Evolutionary conservation across 37 sponge, comb jelly and placozoan genomes (phyloP), one percentile per base, ranked within the genome.

Genomic region (Spongilla lacustris): DNA sequence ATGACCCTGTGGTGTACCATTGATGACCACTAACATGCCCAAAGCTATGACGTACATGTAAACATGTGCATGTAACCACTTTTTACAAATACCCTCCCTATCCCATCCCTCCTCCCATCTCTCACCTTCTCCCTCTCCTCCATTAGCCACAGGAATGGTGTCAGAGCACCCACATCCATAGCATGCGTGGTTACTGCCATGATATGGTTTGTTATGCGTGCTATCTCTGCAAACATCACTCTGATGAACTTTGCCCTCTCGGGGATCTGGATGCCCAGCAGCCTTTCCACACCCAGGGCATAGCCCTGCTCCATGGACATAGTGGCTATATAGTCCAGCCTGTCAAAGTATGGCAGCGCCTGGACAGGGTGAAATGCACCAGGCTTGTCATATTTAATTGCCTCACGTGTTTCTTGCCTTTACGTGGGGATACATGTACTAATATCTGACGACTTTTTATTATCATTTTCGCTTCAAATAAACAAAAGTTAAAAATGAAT

Each of bases 261-360:
- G 14, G 97, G 97, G 13, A 91, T 72, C 17, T 85, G 82, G 66
- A 96, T 89, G 17, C 90, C 92, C 0, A 96, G 90, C 8, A 96
- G 80, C 19, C 76, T 74, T 83, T 96, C 97, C 17, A 94, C 82
- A 23, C 94, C 97, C 29, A 96, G 68, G 24, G 94, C 90, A 86
- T 82, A 96, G 50, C 81, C 82, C 78, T 94, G 94, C 67, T 96
- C 97, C 75, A 91, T 96, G 88, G 87, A 89, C 97, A 96, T 96
- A 94, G 91, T 91, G 28, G 94, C 90, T 11, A 96, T 94, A 46
- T 94, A 96, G 85, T 96, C 97, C 24, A 96, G 89, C 14, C 97
- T 88, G 72, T 96, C 97, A 82, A 96, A 96, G 79, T 96, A 96
- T 0, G 97, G 97, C 25, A 96, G 86, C 4, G 97, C 97, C 90